Evolutionary conservation across 2,888 invertebrate species (phyloP).

Genomic region (Ormyrus pomaceus): DNA sequence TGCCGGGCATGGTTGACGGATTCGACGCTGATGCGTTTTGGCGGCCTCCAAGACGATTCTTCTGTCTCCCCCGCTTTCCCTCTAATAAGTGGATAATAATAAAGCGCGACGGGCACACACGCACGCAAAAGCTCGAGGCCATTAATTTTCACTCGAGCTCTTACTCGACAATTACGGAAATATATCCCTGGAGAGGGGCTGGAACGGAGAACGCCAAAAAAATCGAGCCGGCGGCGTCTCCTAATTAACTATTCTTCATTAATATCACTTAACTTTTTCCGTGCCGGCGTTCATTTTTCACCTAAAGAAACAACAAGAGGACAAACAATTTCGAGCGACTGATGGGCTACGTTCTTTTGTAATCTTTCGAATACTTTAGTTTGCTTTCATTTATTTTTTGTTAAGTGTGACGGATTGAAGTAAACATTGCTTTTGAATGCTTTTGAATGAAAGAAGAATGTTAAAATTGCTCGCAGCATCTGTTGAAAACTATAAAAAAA

Average conservation of each 20-base stretch:
- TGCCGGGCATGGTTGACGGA: neutral
- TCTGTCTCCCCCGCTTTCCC: neutral
- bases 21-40: constrained; percentile 19
- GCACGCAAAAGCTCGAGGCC: constrained; percentile 35
- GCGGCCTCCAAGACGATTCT: neutral
- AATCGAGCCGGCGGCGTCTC: constrained; percentile 53
- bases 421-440: neutral
- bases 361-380: no score
- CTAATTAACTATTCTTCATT: constrained; percentile 68
- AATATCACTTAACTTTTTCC: constrained; percentile 65
- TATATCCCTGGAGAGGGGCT: constrained; percentile 60
- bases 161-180: constrained; percentile 65
- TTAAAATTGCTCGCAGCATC: no score
- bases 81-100: constrained; percentile 55
- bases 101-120: constrained; percentile 6
- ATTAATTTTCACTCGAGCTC: constrained; percentile 63
- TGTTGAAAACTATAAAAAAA: no score
- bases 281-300: constrained; percentile 58
- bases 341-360: neutral
- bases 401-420: neutral
- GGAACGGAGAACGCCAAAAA: constrained; percentile 16
- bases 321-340: no score
- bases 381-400: neutral
- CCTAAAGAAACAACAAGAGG: constrained; percentile 14
- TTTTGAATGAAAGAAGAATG: no score